A percentile compares a stretch with the other conserved stretches of the same genome.
These are phyloP conservation scores for Sycophila sp. DNA, from an alignment of 1,140 invertebrate genomes.

Conservation along the genomic window DNA sequence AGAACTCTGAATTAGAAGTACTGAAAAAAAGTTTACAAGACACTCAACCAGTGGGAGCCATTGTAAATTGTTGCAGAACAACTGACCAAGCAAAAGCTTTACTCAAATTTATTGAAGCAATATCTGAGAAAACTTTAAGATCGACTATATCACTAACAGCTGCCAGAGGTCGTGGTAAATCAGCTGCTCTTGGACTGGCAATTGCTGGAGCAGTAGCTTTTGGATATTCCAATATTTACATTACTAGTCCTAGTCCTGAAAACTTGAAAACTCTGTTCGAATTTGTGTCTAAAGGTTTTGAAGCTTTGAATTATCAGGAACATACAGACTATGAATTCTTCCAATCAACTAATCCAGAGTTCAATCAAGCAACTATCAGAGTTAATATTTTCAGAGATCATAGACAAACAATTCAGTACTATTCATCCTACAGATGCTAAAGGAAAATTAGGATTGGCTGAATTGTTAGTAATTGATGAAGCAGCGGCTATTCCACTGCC, in stretches of 20 bases:
- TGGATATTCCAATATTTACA: slow-evolving; percentile 98
- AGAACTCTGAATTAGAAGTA: slow-evolving; percentile 72
- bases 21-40: slow-evolving; percentile 85
- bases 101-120: slow-evolving; percentile 93
- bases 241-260: slow-evolving; percentile 97
- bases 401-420: slow-evolving; percentile 98
- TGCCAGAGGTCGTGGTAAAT: slow-evolving; percentile 96
- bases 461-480: slow-evolving; percentile 97
- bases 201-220: slow-evolving; percentile 86
- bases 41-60: slow-evolving; percentile 87
- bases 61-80: slow-evolving; percentile 94
- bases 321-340: slow-evolving; percentile 96
- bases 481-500: slow-evolving; percentile 98
- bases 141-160: slow-evolving; percentile 96
- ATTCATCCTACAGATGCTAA: slow-evolving; percentile 91
- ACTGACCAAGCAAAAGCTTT: slow-evolving; percentile 94
- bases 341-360: slow-evolving; percentile 96
- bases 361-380: slow-evolving; percentile 95
- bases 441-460: slow-evolving; percentile 88
- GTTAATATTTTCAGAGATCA: slow-evolving; percentile 93
- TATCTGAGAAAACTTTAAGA: slow-evolving; percentile 91
- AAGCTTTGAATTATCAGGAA: slow-evolving; percentile 95
- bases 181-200: slow-evolving; percentile 94
- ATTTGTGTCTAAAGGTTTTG: slow-evolving; percentile 96
- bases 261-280: slow-evolving; percentile 99